These are phyloP conservation scores for Anoplolepis gracilipes DNA, from an alignment of 1,140 invertebrate species.

Conservation along the genomic window DNA sequence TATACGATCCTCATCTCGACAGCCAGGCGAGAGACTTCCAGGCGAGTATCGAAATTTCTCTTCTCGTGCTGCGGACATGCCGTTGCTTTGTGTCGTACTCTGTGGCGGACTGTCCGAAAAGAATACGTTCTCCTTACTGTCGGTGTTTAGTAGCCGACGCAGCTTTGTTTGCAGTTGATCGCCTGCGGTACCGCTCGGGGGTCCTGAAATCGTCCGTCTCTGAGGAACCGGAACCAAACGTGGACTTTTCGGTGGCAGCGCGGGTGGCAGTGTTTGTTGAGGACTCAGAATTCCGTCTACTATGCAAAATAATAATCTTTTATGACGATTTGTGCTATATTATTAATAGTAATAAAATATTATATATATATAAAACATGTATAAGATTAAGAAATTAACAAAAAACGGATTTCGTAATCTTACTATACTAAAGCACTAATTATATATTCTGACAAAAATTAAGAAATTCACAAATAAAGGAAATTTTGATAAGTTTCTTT, in stretches of 20 bases:
- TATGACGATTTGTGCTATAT: not conserved
- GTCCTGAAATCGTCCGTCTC: slow-evolving; percentile 82
- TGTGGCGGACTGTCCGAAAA: slow-evolving; percentile 78
- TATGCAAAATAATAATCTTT: slow-evolving; percentile 14
- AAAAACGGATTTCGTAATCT: no score
- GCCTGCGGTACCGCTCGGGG: slow-evolving; percentile 80
- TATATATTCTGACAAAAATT: no score
- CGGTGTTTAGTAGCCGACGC: slow-evolving; percentile 90
- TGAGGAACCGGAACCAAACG: slow-evolving; percentile 84
- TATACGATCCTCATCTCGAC: slow-evolving; percentile 79
- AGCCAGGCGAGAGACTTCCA: slow-evolving; percentile 80
- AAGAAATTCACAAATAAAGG: no score
- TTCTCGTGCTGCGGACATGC: slow-evolving; percentile 67
- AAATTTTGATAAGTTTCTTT: no score
- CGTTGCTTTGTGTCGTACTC: slow-evolving; percentile 67
- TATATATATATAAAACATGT: not conserved
- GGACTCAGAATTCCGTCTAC: slow-evolving; percentile 87
- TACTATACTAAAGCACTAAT: no score
- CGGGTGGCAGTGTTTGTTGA: slow-evolving; percentile 86
- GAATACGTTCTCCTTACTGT: slow-evolving; percentile 89
- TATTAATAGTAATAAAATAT: not conserved
- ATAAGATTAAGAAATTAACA: not conserved
- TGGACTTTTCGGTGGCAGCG: slow-evolving; percentile 86
- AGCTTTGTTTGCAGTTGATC: slow-evolving; percentile 93
- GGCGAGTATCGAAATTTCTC: slow-evolving; percentile 82